Evolutionary conservation across 2,113 vertebrate genomes (phyloP).

Genomic region (Cryptomyrus ogoouensis): DNA sequence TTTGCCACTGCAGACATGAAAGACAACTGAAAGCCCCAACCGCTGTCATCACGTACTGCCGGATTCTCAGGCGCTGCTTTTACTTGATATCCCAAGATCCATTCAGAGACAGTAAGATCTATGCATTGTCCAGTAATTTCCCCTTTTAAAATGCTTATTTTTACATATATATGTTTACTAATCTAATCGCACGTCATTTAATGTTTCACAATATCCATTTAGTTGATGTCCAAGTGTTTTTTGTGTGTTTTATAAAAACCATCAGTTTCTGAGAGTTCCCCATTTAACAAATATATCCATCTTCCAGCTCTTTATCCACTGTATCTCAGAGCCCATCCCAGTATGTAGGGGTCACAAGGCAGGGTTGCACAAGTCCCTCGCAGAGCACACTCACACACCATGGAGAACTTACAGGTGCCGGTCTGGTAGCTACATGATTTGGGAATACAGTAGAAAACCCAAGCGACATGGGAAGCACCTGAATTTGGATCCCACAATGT

Average conservation of each 20-base stretch:
- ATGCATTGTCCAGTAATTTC: neutral
- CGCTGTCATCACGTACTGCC: neutral
- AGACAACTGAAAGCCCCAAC: neutral
- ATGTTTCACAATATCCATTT: neutral
- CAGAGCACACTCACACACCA: neutral
- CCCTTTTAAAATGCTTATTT: neutral
- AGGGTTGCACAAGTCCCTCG: neutral
- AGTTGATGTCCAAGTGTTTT: neutral
- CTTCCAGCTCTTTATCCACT: neutral
- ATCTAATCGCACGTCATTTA: neutral
- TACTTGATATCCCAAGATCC: neutral
- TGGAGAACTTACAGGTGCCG: neutral
- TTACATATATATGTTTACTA: neutral
- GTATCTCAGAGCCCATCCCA: neutral
- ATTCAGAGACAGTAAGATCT: neutral
- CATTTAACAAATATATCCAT: neutral
- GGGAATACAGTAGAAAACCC: neutral
- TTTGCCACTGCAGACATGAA: neutral
- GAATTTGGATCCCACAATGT: too few species aligned
- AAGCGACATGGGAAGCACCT: neutral
- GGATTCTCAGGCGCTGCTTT: neutral
- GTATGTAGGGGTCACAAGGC: neutral
- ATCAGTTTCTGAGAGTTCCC: neutral
- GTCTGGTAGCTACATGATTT: neutral
- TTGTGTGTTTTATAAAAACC: neutral